These are phyloP conservation scores for Tenualosa thibaudeaui DNA, from an alignment of 2,797 vertebrate species.

Conservation along the genomic window DNA sequence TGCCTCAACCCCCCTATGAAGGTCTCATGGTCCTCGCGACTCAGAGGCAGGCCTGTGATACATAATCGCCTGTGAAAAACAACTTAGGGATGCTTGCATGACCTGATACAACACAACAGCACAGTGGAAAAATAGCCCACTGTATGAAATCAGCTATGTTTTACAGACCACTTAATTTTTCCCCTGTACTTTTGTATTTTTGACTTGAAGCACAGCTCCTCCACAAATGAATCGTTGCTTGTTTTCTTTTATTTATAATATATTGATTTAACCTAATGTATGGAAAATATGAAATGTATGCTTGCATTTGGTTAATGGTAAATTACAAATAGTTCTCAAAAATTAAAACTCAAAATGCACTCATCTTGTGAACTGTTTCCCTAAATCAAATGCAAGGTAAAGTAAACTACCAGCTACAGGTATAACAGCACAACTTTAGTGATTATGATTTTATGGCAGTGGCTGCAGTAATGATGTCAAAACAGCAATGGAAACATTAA, in stretches of 20 bases:
- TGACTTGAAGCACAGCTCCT: not conserved
- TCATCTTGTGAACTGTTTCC: not conserved
- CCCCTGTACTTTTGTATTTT: not conserved
- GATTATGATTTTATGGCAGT: not conserved
- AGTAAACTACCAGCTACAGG: not conserved
- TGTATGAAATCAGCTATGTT: conserved; percentile 71
- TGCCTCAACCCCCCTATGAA: conserved; percentile 65
- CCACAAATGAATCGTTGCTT: not conserved
- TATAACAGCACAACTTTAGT: not conserved
- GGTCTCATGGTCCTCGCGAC: conserved; percentile 71
- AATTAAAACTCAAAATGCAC: not conserved
- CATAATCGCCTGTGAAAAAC: conserved; percentile 71
- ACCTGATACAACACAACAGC: conserved; percentile 49
- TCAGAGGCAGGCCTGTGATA: conserved; percentile 68
- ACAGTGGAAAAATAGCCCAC: conserved; percentile 58
- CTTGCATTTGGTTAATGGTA: not conserved
- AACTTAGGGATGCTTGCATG: conserved; percentile 68
- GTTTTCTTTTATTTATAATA: not conserved
- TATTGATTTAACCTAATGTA: not conserved
- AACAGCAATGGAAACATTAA: not conserved
- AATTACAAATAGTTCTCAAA: not conserved
- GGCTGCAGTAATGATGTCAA: not conserved
- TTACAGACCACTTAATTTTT: conserved; percentile 40
- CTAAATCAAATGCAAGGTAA: not conserved
- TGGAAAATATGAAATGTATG: not conserved